Percentiles rank a stretch among this genome's conserved stretches.
Evolutionary conservation across 1,140 invertebrate species (phyloP).

Genomic region (Onthophagus taurus): DNA sequence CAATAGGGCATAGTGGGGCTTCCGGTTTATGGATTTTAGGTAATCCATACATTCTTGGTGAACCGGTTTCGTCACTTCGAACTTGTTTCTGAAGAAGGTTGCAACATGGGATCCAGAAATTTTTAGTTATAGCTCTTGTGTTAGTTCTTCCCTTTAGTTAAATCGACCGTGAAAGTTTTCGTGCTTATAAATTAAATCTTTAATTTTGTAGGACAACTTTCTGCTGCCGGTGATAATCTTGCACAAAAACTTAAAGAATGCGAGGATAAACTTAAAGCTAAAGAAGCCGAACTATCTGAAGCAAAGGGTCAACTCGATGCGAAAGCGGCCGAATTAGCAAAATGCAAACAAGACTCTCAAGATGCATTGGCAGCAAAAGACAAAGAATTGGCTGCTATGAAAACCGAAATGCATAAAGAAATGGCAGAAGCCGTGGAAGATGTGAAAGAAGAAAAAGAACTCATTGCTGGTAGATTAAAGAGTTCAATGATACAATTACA

Average conservation of each 20-base stretch:
- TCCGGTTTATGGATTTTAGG: too few relatives aligned
- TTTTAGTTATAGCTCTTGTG: too few relatives aligned
- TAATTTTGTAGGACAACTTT: too few relatives aligned
- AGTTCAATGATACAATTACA: background rate
- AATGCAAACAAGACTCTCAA: background rate
- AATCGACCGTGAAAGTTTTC: too few relatives aligned
- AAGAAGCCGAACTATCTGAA: background rate
- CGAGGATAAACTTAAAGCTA: background rate
- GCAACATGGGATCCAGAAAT: too few relatives aligned
- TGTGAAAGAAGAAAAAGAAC: background rate
- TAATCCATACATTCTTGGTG: too few relatives aligned
- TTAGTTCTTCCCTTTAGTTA: too few relatives aligned
- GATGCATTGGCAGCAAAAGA: slow-evolving; percentile 5
- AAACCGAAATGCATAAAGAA: background rate
- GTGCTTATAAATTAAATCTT: too few relatives aligned
- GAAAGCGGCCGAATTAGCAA: background rate
- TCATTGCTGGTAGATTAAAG: background rate
- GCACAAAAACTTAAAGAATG: background rate
- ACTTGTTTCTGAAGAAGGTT: too few relatives aligned
- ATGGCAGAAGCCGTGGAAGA: background rate
- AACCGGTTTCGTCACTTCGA: too few relatives aligned
- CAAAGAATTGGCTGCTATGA: background rate
- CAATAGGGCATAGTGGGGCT: too few relatives aligned
- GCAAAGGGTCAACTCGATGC: background rate
- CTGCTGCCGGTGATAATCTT: too few relatives aligned